phyloP scores from a whole-genome alignment of 2,888 invertebrate species.

The Himalopsyche tibetana region DNA sequence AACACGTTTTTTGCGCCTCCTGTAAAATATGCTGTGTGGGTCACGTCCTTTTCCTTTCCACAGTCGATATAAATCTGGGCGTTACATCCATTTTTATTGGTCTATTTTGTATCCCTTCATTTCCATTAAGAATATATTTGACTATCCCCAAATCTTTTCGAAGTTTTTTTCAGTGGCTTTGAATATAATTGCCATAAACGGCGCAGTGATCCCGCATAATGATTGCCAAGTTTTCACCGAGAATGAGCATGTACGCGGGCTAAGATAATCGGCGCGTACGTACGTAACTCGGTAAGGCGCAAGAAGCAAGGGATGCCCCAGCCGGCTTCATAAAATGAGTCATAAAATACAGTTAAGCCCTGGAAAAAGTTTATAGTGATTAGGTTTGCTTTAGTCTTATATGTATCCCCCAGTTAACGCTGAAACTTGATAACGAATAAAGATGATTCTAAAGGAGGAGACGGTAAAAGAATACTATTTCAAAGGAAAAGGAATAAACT shows the following conservation, averaged over 20 bases:
- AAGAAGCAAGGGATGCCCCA: not conserved
- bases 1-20: too few relatives aligned
- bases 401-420: conserved; percentile 9
- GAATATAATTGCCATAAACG: not conserved
- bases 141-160: not conserved
- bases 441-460: not conserved
- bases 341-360: conserved; percentile 25
- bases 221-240: not conserved
- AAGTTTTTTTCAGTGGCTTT: not conserved
- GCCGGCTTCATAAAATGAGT: conserved; percentile 1
- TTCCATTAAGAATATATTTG: too few relatives aligned
- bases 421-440: conserved; percentile 34
- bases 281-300: not conserved
- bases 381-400: conserved; percentile 22
- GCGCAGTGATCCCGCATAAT: not conserved
- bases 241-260: not conserved
- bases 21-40: too few relatives aligned
- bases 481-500: not conserved
- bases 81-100: too few relatives aligned
- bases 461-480: not conserved
- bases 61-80: too few relatives aligned
- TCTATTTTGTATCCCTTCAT: too few relatives aligned
- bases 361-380: conserved; percentile 31
- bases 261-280: conserved; percentile 25
- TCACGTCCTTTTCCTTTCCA: too few relatives aligned